These are phyloP conservation scores for Sebastiscus albofasciatus DNA, from an alignment of 2,797 vertebrate species.

Conservation along the genomic window DNA sequence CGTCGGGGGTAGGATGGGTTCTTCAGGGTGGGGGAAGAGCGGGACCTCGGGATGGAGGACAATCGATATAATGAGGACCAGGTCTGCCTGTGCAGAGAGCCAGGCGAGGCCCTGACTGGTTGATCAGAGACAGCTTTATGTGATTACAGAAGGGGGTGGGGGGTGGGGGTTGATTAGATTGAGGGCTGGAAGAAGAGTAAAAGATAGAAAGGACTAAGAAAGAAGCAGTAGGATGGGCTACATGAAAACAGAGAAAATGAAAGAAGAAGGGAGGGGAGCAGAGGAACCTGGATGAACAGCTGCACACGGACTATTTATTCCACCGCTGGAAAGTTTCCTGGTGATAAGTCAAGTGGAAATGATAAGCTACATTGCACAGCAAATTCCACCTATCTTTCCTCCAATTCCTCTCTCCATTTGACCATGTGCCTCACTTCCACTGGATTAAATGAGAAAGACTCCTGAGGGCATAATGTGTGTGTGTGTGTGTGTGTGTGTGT, in stretches of 20 bases:
- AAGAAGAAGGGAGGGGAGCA: slow-evolving; percentile 8
- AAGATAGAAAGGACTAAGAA: slow-evolving; percentile 27
- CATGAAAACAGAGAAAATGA: slow-evolving; percentile 28
- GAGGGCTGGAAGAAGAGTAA: slow-evolving; percentile 39
- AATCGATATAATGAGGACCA: slow-evolving; percentile 64
- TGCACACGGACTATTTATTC: slow-evolving; percentile 65
- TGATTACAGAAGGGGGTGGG: slow-evolving; percentile 48
- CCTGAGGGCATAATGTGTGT: slow-evolving; percentile 1
- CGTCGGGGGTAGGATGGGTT: not conserved
- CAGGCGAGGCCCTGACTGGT: slow-evolving; percentile 53
- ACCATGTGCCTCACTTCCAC: slow-evolving; percentile 61
- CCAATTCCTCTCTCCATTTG: slow-evolving; percentile 47
- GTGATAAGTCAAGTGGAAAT: slow-evolving; percentile 82
- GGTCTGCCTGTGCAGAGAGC: slow-evolving; percentile 40
- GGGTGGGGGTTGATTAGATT: slow-evolving; percentile 31
- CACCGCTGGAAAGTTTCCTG: slow-evolving; percentile 74
- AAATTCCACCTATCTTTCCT: slow-evolving; percentile 66
- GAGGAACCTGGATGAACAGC: slow-evolving; percentile 56
- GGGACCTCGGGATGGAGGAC: slow-evolving; percentile 24
- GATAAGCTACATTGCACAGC: slow-evolving; percentile 77
- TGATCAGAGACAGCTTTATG: slow-evolving; percentile 71
- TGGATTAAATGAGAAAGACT: slow-evolving; percentile 53
- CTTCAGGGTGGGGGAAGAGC: slow-evolving; percentile 20
- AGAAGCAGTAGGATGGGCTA: slow-evolving; percentile 29
- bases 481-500: not conserved